A percentile compares a stretch with the other conserved stretches of the same genome.
Evolutionary conservation across 64 coral and sea anemone species (phyloP).

Genomic region (Actinia tenebrosa): DNA sequence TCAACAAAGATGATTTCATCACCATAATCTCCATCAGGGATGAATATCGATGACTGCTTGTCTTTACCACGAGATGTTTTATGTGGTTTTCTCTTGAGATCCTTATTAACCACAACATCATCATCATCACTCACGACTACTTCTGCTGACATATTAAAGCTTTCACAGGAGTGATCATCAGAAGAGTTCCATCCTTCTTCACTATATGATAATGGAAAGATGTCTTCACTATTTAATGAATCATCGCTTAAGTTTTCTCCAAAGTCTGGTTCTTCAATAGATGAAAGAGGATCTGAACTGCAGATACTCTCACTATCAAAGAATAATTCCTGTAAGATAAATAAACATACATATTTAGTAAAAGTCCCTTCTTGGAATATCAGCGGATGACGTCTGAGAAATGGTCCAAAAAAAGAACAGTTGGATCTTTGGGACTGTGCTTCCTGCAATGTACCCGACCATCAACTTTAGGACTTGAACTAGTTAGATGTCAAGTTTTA

Average conservation of each 20-base stretch:
- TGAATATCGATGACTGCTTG: neutral
- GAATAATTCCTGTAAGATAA: no score
- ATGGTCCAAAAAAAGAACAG: no score
- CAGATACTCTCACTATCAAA: no score
- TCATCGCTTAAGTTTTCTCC: neutral
- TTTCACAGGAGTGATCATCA: neutral
- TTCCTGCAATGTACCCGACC: no score
- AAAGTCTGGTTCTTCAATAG: neutral
- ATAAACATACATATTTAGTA: no score
- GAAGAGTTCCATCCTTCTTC: neutral
- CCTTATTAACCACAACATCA: no score
- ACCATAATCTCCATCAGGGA: slow-evolving; percentile 38
- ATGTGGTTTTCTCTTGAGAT: neutral
- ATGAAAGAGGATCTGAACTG: no score
- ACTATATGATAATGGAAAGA: neutral
- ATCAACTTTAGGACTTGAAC: no score
- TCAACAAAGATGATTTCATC: slow-evolving; percentile 74
- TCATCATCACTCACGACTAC: neutral
- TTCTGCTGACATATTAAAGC: neutral
- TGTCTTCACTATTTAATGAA: neutral
- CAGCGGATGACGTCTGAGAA: no score
- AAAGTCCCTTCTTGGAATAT: no score
- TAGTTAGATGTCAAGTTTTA: no score
- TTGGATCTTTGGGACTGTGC: no score
- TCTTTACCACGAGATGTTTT: neutral